Base-by-base conservation (phyloP, 1,140 invertebrate genomes). In the Coptotermes formosanus region DNA sequence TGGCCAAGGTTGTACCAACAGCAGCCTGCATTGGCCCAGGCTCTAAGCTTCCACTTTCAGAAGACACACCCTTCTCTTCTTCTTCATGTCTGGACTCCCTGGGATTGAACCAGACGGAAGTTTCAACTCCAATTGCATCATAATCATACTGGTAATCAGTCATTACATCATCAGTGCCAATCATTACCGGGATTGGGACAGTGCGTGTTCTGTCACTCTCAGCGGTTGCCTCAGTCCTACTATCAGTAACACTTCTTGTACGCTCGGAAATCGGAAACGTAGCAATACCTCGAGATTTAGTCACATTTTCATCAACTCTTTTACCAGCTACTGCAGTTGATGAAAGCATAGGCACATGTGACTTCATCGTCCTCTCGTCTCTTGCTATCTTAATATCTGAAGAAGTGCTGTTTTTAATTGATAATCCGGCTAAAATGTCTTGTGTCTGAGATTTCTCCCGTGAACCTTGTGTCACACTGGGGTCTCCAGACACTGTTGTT, bases 101-200 rank as follows among this genome's bases (percentile, higher is more conserved):
- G 52, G 52, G 52, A 21, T 64, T 85, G 45, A 84, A 69, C 11
- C 75, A 48, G 52, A 55, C 52, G 6, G 52, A 55, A 55, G 52
- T 19, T 55, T 55, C 52, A 12, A 55, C 52, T 55, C 84, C 45
- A 16, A 59, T 38, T n/a, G 48, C n/a, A 16, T 87, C 84, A 38
- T 86, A 85, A 38, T 69, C 83, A 55, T 64, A 82, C 43, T 85
- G 32, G 23, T 87, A 69, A n/a, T 83, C 87, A 23, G 83, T 21
- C 45, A 84, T 75, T 9, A 38, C 9, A 4, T 55, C 52, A 21
- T 25, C 25, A 75, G 8, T 30, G 30, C 25, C 25, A 30, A 30
- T 8, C n/a, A 25, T 75, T 55, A 55, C 19, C 14, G 52, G 52
- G 52, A 55, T 16, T 21, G 52, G 52, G 19, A 55, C 1, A 55